Evolutionary conservation across 2,888 invertebrate species (phyloP).

Genomic region (Cantharis rustica): DNA sequence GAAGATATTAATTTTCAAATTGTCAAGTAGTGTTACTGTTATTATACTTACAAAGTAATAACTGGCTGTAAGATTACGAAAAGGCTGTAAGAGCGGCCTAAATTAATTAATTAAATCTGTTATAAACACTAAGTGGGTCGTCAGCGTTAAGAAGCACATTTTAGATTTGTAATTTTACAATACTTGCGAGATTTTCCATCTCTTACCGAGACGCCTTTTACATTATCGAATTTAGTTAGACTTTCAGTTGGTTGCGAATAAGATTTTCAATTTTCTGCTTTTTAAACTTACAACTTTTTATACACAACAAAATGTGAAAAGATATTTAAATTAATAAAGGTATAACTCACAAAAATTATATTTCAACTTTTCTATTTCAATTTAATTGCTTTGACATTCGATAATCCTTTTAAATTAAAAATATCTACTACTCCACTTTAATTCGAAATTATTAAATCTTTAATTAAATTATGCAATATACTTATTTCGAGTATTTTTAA

Average conservation of each 20-base stretch:
- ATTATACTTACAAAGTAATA: conserved; percentile 57
- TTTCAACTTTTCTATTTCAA: background rate
- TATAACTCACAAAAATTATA: background rate
- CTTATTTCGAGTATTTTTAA: background rate
- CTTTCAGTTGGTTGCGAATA: conserved; percentile 1
- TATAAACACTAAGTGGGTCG: conserved; percentile 55
- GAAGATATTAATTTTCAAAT: conserved; percentile 58
- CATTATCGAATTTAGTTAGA: conserved; percentile 15
- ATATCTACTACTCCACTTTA: background rate
- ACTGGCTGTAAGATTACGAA: conserved; percentile 55
- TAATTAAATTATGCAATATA: background rate
- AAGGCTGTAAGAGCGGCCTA: conserved; percentile 53
- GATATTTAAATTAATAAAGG: background rate
- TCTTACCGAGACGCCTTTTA: background rate
- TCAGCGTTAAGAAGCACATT: conserved; percentile 36
- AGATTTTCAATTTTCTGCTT: conserved; percentile 2
- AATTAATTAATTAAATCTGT: conserved; percentile 59
- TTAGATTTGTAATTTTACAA: conserved; percentile 39
- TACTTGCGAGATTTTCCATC: conserved; percentile 24
- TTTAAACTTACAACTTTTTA: conserved; percentile 3
- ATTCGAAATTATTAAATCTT: background rate
- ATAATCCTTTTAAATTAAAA: background rate
- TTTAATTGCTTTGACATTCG: background rate
- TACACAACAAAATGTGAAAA: background rate
- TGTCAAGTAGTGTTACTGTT: conserved; percentile 57